Evolutionary conservation across 2,888 invertebrate genomes (phyloP).

Genomic region (Ligdia adustata): DNA sequence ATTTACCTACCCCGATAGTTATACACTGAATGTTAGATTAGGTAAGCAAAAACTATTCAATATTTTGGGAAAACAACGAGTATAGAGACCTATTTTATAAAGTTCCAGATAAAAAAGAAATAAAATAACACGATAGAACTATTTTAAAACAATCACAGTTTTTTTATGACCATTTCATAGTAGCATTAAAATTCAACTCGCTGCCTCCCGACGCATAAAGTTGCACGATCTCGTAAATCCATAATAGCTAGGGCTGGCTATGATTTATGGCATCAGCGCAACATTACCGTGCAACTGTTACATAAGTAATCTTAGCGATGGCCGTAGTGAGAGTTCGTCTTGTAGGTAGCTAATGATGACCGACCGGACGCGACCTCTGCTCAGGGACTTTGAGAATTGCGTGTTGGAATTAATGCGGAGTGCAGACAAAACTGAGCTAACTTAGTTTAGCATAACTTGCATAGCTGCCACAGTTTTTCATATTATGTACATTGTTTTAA

Average conservation of each 20-base stretch:
- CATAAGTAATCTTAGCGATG: constrained; percentile 14
- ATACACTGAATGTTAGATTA: too few relatives aligned
- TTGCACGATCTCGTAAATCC: constrained; percentile 16
- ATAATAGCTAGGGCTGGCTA: constrained; percentile 26
- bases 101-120: too few relatives aligned
- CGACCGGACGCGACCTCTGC: constrained; percentile 13
- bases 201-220: constrained; percentile 4
- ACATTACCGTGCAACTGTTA: constrained; percentile 18
- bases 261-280: constrained; percentile 18
- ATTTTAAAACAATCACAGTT: too few relatives aligned
- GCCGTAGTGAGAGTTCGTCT: constrained; percentile 12
- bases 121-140: too few relatives aligned
- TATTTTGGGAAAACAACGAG: too few relatives aligned
- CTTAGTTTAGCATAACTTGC: too few relatives aligned
- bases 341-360: constrained; percentile 4
- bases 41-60: too few relatives aligned
- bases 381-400: not conserved
- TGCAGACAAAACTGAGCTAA: not conserved
- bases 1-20: too few relatives aligned
- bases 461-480: too few relatives aligned
- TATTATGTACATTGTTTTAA: too few relatives aligned
- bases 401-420: not conserved
- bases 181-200: not conserved
- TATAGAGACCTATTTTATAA: too few relatives aligned
- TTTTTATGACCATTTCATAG: not conserved